Evolutionary conservation across 2,797 vertebrate species (phyloP).

Genomic region (Urophycis tenuis): DNA sequence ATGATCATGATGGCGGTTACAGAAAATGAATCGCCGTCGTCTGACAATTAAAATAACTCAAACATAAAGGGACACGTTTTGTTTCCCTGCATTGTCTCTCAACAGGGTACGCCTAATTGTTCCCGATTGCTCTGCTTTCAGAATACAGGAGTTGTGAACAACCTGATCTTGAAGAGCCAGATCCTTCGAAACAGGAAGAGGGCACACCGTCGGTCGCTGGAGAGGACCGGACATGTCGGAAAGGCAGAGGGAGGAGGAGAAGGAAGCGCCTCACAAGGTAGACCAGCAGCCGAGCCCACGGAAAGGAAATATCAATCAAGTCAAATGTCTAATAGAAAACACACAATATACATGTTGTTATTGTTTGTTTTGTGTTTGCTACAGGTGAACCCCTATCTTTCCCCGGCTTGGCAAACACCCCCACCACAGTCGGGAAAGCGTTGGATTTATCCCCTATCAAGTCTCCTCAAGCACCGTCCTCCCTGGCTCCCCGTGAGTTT

Average conservation of each 20-base stretch:
- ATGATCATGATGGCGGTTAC: not conserved
- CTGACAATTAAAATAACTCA: not conserved
- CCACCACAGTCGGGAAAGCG: slow-evolving; percentile 27
- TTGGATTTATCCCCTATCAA: slow-evolving; percentile 16
- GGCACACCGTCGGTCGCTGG: slow-evolving; percentile 42
- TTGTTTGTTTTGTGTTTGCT: not conserved
- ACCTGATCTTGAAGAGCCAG: slow-evolving; percentile 30
- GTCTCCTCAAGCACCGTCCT: slow-evolving; percentile 11
- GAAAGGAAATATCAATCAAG: not conserved
- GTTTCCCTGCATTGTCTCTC: not conserved
- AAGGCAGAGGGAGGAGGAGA: slow-evolving; percentile 5
- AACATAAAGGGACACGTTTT: not conserved
- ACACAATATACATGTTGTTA: not conserved
- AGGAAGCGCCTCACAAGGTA: slow-evolving; percentile 31
- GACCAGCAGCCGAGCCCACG: slow-evolving; percentile 7
- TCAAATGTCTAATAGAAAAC: not conserved
- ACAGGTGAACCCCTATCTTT: slow-evolving; percentile 20
- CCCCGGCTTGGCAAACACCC: slow-evolving; percentile 15
- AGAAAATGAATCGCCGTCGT: not conserved
- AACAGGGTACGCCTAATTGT: not conserved
- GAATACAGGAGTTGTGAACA: slow-evolving; percentile 35
- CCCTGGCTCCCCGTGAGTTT: slow-evolving; percentile 18
- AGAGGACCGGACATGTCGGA: not conserved
- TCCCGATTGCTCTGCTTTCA: slow-evolving; percentile 25
- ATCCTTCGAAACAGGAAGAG: slow-evolving; percentile 59